A percentile compares a stretch with the other conserved stretches of the same genome.
Conservation (phyloP, 2,113 vertebrate species). For the Aptenodytes forsteri region DNA sequence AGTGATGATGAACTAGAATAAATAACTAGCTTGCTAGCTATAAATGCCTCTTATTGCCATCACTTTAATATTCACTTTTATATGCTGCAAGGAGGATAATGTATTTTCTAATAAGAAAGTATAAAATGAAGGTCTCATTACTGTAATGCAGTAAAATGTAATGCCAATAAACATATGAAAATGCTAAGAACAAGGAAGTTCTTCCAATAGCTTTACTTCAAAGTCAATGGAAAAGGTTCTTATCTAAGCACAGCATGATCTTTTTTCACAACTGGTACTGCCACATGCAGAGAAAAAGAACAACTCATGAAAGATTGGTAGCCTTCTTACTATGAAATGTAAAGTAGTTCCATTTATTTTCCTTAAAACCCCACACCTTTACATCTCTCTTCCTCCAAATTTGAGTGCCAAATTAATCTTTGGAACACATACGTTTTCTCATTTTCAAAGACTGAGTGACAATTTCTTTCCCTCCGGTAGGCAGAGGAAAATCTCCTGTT, state of each 20-base stretch:
- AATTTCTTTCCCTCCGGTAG: background rate
- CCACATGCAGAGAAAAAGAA: background rate
- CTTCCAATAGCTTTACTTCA: background rate
- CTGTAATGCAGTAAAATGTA: background rate
- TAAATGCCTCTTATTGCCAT: background rate
- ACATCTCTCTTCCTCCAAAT: background rate
- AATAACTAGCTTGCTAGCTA: background rate
- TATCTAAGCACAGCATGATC: background rate
- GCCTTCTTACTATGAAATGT: background rate
- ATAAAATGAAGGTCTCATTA: conserved; percentile 15
- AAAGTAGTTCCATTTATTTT: background rate
- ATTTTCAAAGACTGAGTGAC: background rate
- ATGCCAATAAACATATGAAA: conserved; percentile 14
- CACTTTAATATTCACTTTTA: conserved; percentile 1
- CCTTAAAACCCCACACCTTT: background rate
- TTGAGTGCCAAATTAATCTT: background rate
- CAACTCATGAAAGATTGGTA: background rate
- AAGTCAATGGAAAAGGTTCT: background rate
- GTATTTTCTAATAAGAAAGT: conserved; percentile 50
- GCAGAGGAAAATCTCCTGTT: background rate
- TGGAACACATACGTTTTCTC: background rate
- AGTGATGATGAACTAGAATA: background rate
- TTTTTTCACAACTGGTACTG: background rate
- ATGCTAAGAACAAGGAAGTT: background rate
- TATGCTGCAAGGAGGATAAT: background rate